Evolutionary conservation across 2,888 invertebrate species (phyloP).

Genomic region (Agonopterix alstromeriana): DNA sequence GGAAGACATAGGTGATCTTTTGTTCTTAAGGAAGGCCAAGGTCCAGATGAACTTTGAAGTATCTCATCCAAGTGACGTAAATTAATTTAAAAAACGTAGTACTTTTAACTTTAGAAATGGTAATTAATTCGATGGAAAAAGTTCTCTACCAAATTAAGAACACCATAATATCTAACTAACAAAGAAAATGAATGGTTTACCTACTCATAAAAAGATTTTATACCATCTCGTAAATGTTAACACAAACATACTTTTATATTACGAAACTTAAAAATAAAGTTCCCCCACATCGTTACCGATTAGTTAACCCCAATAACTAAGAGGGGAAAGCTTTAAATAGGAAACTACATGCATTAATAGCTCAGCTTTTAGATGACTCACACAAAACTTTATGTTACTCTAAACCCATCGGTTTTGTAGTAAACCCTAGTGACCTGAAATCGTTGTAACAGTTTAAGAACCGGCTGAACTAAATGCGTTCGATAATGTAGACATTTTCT

Average conservation of each 20-base stretch:
- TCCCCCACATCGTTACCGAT: background rate
- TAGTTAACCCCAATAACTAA: background rate
- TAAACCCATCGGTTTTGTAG: constrained; percentile 14
- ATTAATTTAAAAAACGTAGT: too few species aligned
- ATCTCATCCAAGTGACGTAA: too few species aligned
- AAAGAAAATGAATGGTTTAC: too few species aligned
- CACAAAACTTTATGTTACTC: constrained; percentile 10
- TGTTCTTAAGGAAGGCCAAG: too few species aligned
- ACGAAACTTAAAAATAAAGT: background rate
- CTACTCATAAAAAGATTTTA: background rate
- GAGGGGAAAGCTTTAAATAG: background rate
- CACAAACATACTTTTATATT: background rate
- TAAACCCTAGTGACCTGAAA: constrained; percentile 45
- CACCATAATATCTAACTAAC: too few species aligned
- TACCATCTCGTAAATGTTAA: background rate
- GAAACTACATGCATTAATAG: background rate
- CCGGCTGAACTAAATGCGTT: constrained; percentile 28
- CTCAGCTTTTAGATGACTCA: constrained; percentile 18
- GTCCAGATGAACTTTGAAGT: too few species aligned
- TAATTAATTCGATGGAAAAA: too few species aligned
- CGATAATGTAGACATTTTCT: constrained; percentile 37
- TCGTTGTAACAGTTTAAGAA: constrained; percentile 38
- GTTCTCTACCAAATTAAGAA: too few species aligned
- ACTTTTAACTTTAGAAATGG: too few species aligned
- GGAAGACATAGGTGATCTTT: background rate